Evolutionary conservation across 1,140 invertebrate species (phyloP).

Genomic region (Antheraea mylitta): DNA sequence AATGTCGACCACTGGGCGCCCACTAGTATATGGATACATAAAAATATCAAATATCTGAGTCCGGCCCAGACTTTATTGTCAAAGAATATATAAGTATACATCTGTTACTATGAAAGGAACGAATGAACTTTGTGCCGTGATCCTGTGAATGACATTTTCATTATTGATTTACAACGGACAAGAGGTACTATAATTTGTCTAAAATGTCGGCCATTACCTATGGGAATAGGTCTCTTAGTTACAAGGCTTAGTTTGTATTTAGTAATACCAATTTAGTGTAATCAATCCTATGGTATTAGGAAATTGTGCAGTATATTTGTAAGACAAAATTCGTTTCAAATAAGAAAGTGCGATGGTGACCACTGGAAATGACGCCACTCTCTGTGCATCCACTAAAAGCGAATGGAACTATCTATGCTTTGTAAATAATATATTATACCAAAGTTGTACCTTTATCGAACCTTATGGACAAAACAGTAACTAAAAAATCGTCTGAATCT

Average conservation of each 20-base stretch:
- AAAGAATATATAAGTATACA: background rate
- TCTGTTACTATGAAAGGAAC: background rate
- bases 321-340: no score
- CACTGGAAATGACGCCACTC: no score
- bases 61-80: background rate
- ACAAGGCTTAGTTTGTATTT: background rate
- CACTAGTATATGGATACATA: no score
- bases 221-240: background rate
- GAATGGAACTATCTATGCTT: no score
- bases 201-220: constrained; percentile 3
- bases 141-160: constrained; percentile 12
- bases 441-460: no score
- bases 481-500: no score
- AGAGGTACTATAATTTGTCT: constrained; percentile 7
- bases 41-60: constrained; percentile 1
- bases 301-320: no score
- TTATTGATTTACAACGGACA: constrained; percentile 11
- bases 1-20: no score
- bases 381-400: no score
- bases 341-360: no score
- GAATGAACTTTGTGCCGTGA: background rate
- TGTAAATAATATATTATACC: no score
- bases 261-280: background rate
- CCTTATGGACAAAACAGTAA: no score
- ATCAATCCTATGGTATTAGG: background rate